Percentiles rank a stretch among this genome's conserved stretches.
Conservation (phyloP, 2,888 invertebrate genomes). For the Villa cingulata region DNA sequence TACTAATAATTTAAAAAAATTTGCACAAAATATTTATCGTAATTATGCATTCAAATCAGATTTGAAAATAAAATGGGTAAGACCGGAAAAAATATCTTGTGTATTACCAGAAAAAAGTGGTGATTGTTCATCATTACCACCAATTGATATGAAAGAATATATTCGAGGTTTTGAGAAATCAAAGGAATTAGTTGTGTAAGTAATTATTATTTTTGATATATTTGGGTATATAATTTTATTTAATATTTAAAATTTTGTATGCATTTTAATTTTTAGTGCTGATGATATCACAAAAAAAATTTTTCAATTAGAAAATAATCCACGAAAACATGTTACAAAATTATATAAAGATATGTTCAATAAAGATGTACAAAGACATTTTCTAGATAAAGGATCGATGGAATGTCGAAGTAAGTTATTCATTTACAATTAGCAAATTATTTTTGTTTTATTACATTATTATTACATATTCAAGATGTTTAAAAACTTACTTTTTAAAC, state of each 20-base stretch:
- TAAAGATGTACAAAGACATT: constrained; percentile 52
- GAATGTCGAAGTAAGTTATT: constrained; percentile 58
- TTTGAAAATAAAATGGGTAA: constrained; percentile 58
- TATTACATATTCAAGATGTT: no score
- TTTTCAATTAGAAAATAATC: constrained; percentile 55
- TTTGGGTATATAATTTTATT: background rate
- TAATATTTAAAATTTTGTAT: background rate
- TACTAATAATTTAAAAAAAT: no score
- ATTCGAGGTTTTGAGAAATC: constrained; percentile 43
- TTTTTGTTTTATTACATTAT: no score
- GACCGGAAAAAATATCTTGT: constrained; percentile 53
- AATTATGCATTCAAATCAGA: constrained; percentile 49
- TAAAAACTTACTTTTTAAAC: no score
- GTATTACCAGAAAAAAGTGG: constrained; percentile 56
- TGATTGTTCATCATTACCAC: constrained; percentile 46
- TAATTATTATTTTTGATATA: background rate
- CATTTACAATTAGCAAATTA: no score
- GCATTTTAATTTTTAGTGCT: constrained; percentile 39
- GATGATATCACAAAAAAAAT: constrained; percentile 55
- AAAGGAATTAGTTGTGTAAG: constrained; percentile 55
- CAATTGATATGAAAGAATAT: constrained; percentile 41
- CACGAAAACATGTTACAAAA: constrained; percentile 39
- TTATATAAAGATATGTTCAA: constrained; percentile 42
- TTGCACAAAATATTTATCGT: constrained; percentile 12
- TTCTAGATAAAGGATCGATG: constrained; percentile 51